A percentile compares a stretch with the other conserved stretches of the same genome.
Conservation (phyloP, 2,888 invertebrate genomes). For the Andrena dorsata region DNA sequence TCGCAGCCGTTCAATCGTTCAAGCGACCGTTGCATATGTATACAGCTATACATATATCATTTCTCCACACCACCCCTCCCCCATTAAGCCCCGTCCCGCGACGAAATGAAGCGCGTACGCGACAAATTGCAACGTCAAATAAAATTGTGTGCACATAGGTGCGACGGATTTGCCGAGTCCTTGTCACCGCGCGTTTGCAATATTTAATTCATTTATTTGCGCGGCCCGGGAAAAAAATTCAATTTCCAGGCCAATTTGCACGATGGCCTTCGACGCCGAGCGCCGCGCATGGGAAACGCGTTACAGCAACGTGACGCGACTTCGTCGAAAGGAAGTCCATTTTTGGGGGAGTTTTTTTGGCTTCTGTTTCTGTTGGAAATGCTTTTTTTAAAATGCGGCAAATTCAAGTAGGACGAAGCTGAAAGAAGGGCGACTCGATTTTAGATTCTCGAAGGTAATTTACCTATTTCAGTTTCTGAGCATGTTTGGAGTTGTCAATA, state of each 20-base stretch:
- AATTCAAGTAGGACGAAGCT: too few species aligned
- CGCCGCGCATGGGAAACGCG: not conserved
- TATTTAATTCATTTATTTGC: slow-evolving; percentile 9
- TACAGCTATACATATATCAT: not conserved
- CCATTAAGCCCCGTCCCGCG: not conserved
- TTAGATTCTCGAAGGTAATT: too few species aligned
- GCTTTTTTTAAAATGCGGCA: too few species aligned
- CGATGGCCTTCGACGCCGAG: not conserved
- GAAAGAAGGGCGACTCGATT: too few species aligned
- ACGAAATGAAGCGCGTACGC: not conserved
- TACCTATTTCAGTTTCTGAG: too few species aligned
- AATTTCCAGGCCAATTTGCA: not conserved
- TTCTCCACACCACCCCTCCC: not conserved
- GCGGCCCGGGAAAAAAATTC: not conserved
- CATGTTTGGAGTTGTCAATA: too few species aligned
- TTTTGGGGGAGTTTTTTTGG: too few species aligned
- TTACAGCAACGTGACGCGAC: not conserved
- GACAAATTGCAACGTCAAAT: not conserved
- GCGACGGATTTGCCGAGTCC: not conserved
- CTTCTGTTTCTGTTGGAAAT: too few species aligned
- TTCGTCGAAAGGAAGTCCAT: not conserved
- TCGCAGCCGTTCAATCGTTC: not conserved
- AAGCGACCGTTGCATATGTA: not conserved
- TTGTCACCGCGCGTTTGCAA: not conserved
- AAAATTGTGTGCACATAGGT: not conserved